Evolutionary conservation across 2,113 vertebrate species (phyloP).

Genomic region (Rhineura floridana): DNA sequence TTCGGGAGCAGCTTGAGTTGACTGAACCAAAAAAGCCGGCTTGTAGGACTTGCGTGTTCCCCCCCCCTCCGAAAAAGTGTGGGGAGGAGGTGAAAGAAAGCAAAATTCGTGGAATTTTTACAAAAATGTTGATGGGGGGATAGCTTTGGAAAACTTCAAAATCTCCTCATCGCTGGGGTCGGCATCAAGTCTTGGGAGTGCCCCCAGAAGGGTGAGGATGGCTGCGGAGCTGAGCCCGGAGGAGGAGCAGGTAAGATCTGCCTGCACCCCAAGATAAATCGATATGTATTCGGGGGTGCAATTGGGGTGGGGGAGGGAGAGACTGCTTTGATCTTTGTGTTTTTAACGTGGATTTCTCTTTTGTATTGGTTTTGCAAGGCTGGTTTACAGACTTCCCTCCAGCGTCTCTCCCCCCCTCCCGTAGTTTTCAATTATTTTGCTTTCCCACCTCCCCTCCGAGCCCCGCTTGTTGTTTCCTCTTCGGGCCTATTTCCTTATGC

Average conservation of each 20-base stretch:
- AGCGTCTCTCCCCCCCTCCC: background rate
- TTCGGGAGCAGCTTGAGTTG: background rate
- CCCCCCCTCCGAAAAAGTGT: background rate
- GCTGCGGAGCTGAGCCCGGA: slow-evolving; percentile 78
- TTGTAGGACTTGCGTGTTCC: background rate
- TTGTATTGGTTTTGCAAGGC: background rate
- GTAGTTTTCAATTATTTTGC: background rate
- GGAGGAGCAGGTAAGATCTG: slow-evolving; percentile 78
- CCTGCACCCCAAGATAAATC: background rate
- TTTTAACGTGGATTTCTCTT: background rate
- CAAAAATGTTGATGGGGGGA: background rate
- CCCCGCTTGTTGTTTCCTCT: background rate
- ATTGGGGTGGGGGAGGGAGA: background rate
- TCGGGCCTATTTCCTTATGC: background rate
- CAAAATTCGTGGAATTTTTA: no score
- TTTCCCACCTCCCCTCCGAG: no score
- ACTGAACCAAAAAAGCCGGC: background rate
- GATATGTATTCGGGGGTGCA: background rate
- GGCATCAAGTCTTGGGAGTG: background rate
- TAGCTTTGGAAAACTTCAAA: no score
- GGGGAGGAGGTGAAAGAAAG: background rate
- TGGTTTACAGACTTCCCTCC: background rate
- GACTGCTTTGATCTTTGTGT: background rate
- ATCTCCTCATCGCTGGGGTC: background rate
- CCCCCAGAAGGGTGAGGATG: slow-evolving; percentile 50